Evolutionary conservation across 2,797 vertebrate species (phyloP).

Genomic region (Chloroceryle inda): DNA sequence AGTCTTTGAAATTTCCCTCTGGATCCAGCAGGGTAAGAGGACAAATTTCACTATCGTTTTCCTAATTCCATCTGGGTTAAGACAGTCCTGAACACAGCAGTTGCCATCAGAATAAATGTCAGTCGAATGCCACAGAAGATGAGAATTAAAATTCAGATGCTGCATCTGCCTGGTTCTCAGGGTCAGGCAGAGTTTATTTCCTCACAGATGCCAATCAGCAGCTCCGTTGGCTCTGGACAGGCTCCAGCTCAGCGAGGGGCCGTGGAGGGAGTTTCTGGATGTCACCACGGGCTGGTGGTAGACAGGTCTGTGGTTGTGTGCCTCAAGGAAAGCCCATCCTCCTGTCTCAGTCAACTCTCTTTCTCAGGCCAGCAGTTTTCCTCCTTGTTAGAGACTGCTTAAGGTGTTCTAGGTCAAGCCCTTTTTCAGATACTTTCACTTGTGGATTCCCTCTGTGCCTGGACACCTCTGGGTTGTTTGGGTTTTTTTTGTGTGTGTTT

Average conservation of each 20-base stretch:
- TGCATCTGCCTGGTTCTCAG: background rate
- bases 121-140: background rate
- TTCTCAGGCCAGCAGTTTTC: background rate
- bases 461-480: background rate
- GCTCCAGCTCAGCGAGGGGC: background rate
- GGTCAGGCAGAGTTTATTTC: background rate
- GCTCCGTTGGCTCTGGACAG: background rate
- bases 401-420: background rate
- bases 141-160: background rate
- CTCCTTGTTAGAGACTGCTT: background rate
- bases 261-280: fast-evolving
- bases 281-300: background rate
- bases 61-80: background rate
- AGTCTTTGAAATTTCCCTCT: background rate
- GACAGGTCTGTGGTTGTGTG: background rate
- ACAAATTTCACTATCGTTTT: background rate
- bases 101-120: background rate
- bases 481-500: background rate
- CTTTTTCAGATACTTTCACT: background rate
- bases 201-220: background rate
- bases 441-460: background rate
- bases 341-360: background rate
- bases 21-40: background rate
- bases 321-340: background rate
- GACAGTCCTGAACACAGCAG: background rate